Evolutionary conservation across 2,888 invertebrate genomes (phyloP), one percentile per base, ranked within the genome.

Genomic region (Acholoe squamosa): DNA sequence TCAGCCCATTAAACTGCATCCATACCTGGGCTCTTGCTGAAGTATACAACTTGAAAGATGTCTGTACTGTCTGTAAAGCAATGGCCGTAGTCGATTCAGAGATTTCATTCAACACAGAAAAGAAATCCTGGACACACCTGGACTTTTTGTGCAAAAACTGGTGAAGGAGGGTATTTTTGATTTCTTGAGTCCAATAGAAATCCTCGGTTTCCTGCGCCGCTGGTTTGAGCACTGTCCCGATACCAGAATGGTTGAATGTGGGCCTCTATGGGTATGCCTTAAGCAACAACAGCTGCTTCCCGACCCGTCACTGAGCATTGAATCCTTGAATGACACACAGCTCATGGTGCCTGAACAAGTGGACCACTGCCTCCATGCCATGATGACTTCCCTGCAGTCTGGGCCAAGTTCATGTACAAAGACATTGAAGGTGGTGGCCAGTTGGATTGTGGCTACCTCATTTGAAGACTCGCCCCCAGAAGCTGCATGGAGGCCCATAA

Each of bases 1-100:
- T 86, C 56, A 86, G 86, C 86, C 86, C 86, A 14, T 12, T 86
- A 3, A 86, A 86, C 86, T 86, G 86, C 28, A 14, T 86, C 12
- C 86, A 86, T 22, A 54, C 52, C 12, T 86, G 86, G 86, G 52
- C 86, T 0, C 54, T 86, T 51, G 86, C 86, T 14, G 54, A 86
- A 19, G 52, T 86, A 25, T 86, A 86, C 54, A 28, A 86, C 33
- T 54, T 86, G 25, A 86, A 54, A 16, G 54, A 51, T 19, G 86
- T 86, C 33, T 19, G 54, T 22, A 25, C 28, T 54, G 33, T 86
- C 1, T 86, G 86, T 54, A 54, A 51, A n/a, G 54, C 86, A 25
- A 56, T 86, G 86, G 86, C 86, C 12, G 54, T 25, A 86, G 86
- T 25, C 0, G 86, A 12, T 86, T 86, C 33, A 51, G 52, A 28